phyloP scores from a whole-genome alignment of 2,888 invertebrate species.

The Argynnis bischoffii region DNA sequence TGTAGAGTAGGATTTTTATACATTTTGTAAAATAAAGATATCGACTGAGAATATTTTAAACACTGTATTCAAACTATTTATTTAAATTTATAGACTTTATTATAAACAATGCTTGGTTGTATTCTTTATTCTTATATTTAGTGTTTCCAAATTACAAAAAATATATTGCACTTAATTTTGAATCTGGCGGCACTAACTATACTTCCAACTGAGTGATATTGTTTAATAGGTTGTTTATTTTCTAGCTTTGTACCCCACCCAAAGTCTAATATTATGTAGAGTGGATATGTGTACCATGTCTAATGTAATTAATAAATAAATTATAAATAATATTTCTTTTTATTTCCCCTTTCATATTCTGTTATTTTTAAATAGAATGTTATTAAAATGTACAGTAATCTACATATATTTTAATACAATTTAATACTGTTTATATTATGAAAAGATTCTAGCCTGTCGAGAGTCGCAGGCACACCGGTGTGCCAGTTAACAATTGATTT shows the following conservation, averaged over 20 bases:
- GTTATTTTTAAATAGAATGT: neutral
- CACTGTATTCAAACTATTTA: slow-evolving; percentile 19
- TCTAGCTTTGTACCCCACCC: slow-evolving; percentile 35
- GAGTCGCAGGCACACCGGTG: no score
- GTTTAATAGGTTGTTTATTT: slow-evolving; percentile 25
- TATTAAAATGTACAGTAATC: no score
- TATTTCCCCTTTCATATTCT: neutral
- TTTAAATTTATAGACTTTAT: slow-evolving; percentile 3
- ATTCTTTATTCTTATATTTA: neutral
- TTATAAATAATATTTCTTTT: slow-evolving; percentile 24
- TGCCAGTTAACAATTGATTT: no score
- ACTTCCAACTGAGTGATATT: slow-evolving; percentile 10
- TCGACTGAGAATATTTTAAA: slow-evolving; percentile 58
- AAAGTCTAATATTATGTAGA: slow-evolving; percentile 30
- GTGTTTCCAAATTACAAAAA: neutral
- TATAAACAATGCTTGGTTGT: neutral
- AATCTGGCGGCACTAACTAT: neutral
- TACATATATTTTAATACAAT: no score
- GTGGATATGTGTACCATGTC: slow-evolving; percentile 36
- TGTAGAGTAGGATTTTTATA: slow-evolving; percentile 42
- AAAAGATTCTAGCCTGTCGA: no score
- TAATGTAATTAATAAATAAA: slow-evolving; percentile 34
- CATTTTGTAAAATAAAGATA: slow-evolving; percentile 54
- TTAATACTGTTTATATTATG: no score
- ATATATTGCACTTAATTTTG: neutral